Evolutionary conservation across 2,797 vertebrate genomes (phyloP).

Genomic region (Tangara arthus): DNA sequence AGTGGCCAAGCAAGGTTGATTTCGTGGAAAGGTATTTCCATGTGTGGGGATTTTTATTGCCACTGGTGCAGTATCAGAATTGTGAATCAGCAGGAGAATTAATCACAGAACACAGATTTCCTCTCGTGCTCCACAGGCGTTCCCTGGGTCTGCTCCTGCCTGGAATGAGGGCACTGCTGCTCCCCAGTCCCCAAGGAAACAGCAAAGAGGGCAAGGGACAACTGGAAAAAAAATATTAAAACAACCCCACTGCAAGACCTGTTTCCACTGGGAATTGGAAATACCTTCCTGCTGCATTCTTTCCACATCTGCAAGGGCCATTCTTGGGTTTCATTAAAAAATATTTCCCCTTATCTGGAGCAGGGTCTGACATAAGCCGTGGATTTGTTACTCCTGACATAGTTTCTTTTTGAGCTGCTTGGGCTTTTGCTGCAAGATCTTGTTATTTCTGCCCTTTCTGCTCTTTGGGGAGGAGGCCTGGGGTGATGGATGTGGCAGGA

Average conservation of each 20-base stretch:
- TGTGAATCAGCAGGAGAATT: background rate
- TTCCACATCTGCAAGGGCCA: constrained; percentile 34
- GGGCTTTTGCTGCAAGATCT: background rate
- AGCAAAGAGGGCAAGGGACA: background rate
- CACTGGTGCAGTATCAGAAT: background rate
- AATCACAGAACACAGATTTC: background rate
- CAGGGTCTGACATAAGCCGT: constrained; percentile 33
- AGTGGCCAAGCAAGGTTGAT: background rate
- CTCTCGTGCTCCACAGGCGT: fast-evolving
- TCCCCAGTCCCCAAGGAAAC: background rate
- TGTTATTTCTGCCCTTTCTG: background rate
- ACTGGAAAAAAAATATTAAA: background rate
- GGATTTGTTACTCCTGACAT: constrained; percentile 20
- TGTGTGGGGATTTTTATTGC: fast-evolving
- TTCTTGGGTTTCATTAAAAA: constrained; percentile 40
- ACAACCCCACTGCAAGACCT: background rate
- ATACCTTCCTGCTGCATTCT: constrained; percentile 47
- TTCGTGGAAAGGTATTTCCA: background rate
- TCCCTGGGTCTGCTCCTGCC: background rate
- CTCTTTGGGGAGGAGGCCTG: background rate
- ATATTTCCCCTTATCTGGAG: constrained; percentile 41
- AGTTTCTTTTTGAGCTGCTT: background rate
- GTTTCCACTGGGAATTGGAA: constrained; percentile 33
- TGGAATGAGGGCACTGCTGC: background rate
- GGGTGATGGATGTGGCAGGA: fast-evolving